Conservation (phyloP, 2,797 vertebrate species). For the Trichosurus vulpecula region DNA sequence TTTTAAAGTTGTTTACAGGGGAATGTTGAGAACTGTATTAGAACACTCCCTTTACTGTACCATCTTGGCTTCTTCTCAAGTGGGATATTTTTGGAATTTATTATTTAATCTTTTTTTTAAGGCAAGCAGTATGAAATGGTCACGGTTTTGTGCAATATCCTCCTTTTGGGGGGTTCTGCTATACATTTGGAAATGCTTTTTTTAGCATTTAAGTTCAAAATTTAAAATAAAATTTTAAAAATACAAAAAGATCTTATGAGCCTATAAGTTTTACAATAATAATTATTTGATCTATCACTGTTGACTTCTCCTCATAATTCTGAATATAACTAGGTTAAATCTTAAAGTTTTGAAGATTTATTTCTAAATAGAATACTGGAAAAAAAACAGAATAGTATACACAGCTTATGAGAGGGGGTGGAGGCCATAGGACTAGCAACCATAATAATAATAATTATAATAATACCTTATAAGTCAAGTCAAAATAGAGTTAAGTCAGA, state of each 20-base stretch:
- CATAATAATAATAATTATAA: constrained; percentile 10
- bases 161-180: background rate
- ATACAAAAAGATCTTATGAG: background rate
- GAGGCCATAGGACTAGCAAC: background rate
- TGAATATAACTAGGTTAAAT: background rate
- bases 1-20: background rate
- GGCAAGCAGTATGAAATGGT: background rate
- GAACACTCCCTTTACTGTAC: background rate
- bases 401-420: constrained; percentile 8
- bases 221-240: background rate
- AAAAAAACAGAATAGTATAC: background rate
- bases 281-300: background rate
- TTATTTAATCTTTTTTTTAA: background rate
- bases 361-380: constrained; percentile 8
- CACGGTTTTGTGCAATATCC: background rate
- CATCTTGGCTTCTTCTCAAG: background rate
- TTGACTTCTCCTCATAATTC: background rate
- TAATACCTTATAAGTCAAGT: background rate
- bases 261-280: background rate
- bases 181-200: background rate
- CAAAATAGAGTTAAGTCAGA: background rate
- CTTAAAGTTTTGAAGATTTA: constrained; percentile 11
- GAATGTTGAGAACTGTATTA: background rate
- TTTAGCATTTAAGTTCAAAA: background rate
- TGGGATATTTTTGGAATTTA: background rate